A percentile compares a stretch with the other conserved stretches of the same genome.
Conservation (phyloP, 2,888 invertebrate genomes). For the Microctonus aethiopoides region DNA sequence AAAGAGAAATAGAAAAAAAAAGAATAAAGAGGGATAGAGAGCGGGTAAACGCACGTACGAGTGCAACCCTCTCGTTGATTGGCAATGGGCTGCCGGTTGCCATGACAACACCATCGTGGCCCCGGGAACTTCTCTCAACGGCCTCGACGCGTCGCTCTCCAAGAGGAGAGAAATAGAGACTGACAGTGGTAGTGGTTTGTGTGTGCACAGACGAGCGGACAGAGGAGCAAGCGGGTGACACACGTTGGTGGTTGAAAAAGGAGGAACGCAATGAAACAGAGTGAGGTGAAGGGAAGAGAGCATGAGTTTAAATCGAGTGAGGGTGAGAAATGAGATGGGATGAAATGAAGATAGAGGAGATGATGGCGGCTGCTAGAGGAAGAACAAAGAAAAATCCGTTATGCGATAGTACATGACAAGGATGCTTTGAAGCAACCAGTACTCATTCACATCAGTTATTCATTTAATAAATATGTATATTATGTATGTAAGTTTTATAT, state of each 20-base stretch:
- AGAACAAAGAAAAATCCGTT: constrained; percentile 9
- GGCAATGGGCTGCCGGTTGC: constrained; percentile 58
- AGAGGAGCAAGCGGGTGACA: constrained; percentile 26
- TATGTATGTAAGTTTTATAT: background rate
- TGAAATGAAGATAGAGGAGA: constrained; percentile 19
- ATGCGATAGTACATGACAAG: background rate
- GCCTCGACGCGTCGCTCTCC: constrained; percentile 17
- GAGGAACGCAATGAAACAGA: constrained; percentile 14
- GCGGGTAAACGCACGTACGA: constrained; percentile 61
- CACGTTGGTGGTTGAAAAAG: constrained; percentile 17
- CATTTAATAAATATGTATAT: background rate
- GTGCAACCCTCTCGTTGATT: constrained; percentile 57
- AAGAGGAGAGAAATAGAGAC: constrained; percentile 24
- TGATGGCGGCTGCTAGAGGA: background rate
- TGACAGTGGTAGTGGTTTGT: background rate
- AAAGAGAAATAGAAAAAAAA: constrained; percentile 26
- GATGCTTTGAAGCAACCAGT: background rate
- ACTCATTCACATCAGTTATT: background rate
- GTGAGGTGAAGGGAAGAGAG: constrained; percentile 23
- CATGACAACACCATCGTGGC: constrained; percentile 59
- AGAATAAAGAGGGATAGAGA: constrained; percentile 44
- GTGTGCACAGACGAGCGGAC: background rate
- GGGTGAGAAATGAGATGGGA: constrained; percentile 26
- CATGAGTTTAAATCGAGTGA: constrained; percentile 30
- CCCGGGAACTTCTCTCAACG: constrained; percentile 53